Conservation (phyloP, 2,113 vertebrate genomes). For the Apodemus speciosus region DNA sequence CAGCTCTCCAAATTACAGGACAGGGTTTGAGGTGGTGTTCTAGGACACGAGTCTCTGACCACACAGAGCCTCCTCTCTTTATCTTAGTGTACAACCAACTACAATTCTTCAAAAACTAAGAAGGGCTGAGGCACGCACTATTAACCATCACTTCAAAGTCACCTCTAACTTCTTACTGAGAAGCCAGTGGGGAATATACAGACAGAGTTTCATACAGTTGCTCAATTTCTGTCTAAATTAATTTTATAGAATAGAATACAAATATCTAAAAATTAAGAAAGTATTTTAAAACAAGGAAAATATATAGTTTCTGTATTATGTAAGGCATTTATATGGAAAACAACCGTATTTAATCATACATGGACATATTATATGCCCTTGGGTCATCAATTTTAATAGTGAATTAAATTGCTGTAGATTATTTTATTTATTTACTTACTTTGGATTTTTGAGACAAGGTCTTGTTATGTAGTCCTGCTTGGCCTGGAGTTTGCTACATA, state of each 20-base stretch:
- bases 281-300: conserved; percentile 55
- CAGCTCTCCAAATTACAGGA: background rate
- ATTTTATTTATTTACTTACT: background rate
- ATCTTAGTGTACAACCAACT: background rate
- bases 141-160: background rate
- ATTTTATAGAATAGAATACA: conserved; percentile 59
- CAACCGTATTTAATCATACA: conserved; percentile 50
- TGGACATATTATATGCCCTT: conserved; percentile 30
- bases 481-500: background rate
- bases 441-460: background rate
- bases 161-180: background rate
- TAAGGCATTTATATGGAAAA: conserved; percentile 62
- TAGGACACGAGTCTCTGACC: background rate
- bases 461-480: background rate
- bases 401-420: conserved; percentile 40
- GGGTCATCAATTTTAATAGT: conserved; percentile 52
- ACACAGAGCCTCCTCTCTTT: background rate
- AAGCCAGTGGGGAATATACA: background rate
- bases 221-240: conserved; percentile 41
- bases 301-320: conserved; percentile 33
- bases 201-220: conserved; percentile 48
- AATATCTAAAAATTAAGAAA: conserved; percentile 46
- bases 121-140: background rate
- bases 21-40: background rate
- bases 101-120: background rate